Conservation (phyloP, 1,140 invertebrate species). For the Cepaea nemoralis region DNA sequence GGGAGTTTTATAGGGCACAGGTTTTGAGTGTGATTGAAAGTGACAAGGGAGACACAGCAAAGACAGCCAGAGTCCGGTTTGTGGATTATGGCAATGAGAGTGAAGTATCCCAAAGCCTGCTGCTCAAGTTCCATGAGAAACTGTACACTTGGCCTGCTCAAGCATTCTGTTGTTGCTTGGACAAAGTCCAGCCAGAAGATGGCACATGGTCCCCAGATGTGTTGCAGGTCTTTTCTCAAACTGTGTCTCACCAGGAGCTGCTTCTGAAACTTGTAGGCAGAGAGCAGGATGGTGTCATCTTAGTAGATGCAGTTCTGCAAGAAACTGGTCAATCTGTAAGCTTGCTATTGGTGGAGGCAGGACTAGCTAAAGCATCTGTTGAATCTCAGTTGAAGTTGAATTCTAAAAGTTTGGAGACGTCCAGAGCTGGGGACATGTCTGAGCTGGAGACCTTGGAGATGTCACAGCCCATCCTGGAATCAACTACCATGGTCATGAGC, state of each 20-base stretch:
- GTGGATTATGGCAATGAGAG: slow-evolving; percentile 35
- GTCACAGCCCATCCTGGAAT: slow-evolving; percentile 36
- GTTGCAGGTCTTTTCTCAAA: slow-evolving; percentile 15
- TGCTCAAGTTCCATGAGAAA: slow-evolving; percentile 8
- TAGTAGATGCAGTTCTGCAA: neutral
- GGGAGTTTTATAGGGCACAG: slow-evolving; percentile 17
- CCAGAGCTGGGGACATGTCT: neutral
- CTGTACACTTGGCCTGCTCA: slow-evolving; percentile 16
- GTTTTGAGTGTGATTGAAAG: neutral
- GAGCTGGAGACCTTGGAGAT: slow-evolving; percentile 17
- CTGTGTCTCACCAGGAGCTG: slow-evolving; percentile 14
- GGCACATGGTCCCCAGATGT: slow-evolving; percentile 16
- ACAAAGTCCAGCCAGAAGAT: slow-evolving; percentile 7
- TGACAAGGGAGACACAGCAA: neutral
- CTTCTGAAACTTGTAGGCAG: slow-evolving; percentile 24
- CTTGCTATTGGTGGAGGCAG: neutral
- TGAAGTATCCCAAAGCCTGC: neutral
- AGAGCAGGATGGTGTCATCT: neutral
- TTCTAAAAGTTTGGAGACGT: neutral
- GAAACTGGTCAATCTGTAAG: slow-evolving; percentile 16
- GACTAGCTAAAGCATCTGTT: neutral
- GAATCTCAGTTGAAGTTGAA: neutral
- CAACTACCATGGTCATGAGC: slow-evolving; percentile 21
- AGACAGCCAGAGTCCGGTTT: neutral
- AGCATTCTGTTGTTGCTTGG: slow-evolving; percentile 25